A percentile compares a stretch with the other conserved stretches of the same genome.
Conservation (phyloP, 2,113 vertebrate genomes). For the Martes martes region DNA sequence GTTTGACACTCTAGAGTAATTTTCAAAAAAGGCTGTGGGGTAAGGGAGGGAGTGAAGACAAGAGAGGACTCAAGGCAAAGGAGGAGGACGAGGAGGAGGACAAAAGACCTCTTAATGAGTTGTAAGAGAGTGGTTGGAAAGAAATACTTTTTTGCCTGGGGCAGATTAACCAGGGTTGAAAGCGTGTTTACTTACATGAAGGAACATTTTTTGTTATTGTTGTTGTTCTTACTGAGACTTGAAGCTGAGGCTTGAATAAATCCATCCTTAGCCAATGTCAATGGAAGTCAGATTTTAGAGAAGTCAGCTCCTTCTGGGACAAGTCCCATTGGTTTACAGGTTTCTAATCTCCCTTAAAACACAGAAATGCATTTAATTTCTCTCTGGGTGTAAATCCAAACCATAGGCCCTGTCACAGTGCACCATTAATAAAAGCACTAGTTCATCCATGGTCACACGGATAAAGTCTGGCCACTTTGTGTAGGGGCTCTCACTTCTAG, state of each 20-base stretch:
- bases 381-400: neutral
- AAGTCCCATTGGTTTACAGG: neutral
- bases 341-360: conserved; percentile 4
- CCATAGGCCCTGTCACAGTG: neutral
- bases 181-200: neutral
- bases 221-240: neutral
- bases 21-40: neutral
- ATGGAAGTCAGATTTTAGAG: neutral
- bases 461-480: neutral
- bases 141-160: neutral
- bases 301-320: neutral
- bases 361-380: neutral
- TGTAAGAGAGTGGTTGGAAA: neutral
- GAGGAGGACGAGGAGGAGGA: neutral
- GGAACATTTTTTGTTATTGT: neutral
- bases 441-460: rapidly evolving
- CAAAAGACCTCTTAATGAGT: neutral
- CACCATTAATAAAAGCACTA: neutral
- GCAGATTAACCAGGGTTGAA: neutral
- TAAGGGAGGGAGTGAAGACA: neutral
- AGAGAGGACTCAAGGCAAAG: neutral
- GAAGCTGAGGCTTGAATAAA: conserved; percentile 3
- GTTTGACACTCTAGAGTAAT: neutral
- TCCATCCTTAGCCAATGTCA: neutral
- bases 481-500: neutral